Evolutionary conservation across 1,140 invertebrate species (phyloP).

Genomic region (Halesus radiatus): DNA sequence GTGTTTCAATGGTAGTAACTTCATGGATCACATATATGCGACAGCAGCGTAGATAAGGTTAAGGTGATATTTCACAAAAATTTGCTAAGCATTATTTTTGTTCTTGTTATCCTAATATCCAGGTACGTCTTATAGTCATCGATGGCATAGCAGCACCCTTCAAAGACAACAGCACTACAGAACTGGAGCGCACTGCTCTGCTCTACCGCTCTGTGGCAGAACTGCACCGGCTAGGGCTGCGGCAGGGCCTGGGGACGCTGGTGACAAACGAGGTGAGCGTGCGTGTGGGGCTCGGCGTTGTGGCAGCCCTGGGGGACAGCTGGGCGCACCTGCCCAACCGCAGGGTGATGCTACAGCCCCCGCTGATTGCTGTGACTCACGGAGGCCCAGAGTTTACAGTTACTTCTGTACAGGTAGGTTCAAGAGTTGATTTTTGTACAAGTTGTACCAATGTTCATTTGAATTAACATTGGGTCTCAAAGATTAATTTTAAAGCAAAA

Average conservation of each 20-base stretch:
- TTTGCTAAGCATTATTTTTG: too few species aligned
- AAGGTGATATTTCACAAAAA: too few species aligned
- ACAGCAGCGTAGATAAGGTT: too few species aligned
- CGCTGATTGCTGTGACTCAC: slow-evolving; percentile 38
- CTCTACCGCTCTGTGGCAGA: slow-evolving; percentile 64
- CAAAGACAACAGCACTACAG: slow-evolving; percentile 63
- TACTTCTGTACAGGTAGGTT: slow-evolving; percentile 49
- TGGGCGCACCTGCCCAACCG: slow-evolving; percentile 67
- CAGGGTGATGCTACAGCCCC: slow-evolving; percentile 60
- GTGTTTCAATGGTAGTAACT: too few species aligned
- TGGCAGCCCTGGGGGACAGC: slow-evolving; percentile 67
- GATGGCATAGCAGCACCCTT: slow-evolving; percentile 68
- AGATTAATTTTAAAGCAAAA: too few species aligned
- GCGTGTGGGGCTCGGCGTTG: slow-evolving; percentile 63
- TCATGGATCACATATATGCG: too few species aligned
- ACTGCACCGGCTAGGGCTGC: slow-evolving; percentile 60
- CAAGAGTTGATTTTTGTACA: too few species aligned
- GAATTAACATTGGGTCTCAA: too few species aligned
- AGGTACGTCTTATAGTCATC: slow-evolving; percentile 66
- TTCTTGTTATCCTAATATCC: too few species aligned
- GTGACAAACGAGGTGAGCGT: slow-evolving; percentile 72
- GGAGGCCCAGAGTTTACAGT: slow-evolving; percentile 45
- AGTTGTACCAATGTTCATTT: too few species aligned
- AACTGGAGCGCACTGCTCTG: slow-evolving; percentile 64
- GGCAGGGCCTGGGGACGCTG: slow-evolving; percentile 68